A percentile compares a stretch with the other conserved stretches of the same genome.
Evolutionary conservation across 1,140 invertebrate genomes (phyloP).

Genomic region (Drosophila orena): DNA sequence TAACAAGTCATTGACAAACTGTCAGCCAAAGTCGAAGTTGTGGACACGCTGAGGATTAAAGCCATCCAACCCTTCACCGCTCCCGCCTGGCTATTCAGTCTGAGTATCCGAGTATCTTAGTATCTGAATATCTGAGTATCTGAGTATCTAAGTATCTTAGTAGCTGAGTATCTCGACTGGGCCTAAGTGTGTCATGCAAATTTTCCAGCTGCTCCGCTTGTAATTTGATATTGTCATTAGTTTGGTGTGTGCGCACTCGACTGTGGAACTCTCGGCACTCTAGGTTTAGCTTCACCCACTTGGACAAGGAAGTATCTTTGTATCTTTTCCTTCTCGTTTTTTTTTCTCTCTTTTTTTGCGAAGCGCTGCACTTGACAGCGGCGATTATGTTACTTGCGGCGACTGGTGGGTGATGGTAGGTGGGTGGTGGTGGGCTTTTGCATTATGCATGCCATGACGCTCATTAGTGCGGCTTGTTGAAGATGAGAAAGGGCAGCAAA

Average conservation of each 20-base stretch:
- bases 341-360: conserved; percentile 17
- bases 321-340: conserved; percentile 47
- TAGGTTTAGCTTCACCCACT: conserved; percentile 19
- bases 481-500: conserved; percentile 15
- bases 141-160: too few relatives aligned
- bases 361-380: conserved; percentile 74
- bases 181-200: conserved; percentile 78
- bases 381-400: conserved; percentile 72
- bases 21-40: conserved; percentile 56
- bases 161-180: conserved; percentile 6
- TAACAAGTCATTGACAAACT: conserved; percentile 70
- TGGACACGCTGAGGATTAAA: conserved; percentile 62
- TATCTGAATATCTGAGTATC: not conserved
- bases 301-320: conserved; percentile 74
- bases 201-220: conserved; percentile 48
- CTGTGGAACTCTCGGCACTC: conserved; percentile 46
- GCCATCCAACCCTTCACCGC: conserved; percentile 10
- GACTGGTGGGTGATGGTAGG: conserved; percentile 19
- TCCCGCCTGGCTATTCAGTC: conserved; percentile 5
- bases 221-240: conserved; percentile 82
- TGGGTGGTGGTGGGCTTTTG: conserved; percentile 31
- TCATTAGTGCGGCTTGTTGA: conserved; percentile 76
- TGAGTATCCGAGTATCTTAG: conserved; percentile 9
- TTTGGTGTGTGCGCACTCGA: conserved; percentile 75
- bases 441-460: conserved; percentile 79